These are phyloP conservation scores for Bos taurus DNA, from an alignment of 2,113 vertebrate species.

Conservation along the genomic window DNA sequence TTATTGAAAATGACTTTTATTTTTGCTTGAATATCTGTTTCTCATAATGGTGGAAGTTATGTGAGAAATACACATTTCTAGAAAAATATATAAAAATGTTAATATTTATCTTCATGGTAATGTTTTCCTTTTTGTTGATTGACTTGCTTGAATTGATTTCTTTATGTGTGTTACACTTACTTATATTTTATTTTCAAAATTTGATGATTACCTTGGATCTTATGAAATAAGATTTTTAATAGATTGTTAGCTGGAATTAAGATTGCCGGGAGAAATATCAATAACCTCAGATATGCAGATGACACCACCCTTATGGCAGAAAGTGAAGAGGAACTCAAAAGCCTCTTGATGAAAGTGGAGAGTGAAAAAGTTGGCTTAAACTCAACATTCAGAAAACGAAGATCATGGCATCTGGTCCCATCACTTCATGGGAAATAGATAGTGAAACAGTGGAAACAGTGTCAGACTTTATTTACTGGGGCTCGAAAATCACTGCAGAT, in stretches of 20 bases:
- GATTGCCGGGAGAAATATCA: too few species aligned
- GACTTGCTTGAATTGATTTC: not conserved
- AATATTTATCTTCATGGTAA: not conserved
- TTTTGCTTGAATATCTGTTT: constrained; percentile 3
- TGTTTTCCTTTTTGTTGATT: not conserved
- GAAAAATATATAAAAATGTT: not conserved
- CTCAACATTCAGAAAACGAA: too few species aligned
- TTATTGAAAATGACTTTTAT: not conserved
- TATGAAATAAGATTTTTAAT: not conserved
- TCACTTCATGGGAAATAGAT: too few species aligned
- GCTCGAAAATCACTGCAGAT: too few species aligned
- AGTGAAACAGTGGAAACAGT: too few species aligned
- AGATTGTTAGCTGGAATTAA: not conserved
- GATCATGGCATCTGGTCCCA: too few species aligned
- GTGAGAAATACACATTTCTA: not conserved
- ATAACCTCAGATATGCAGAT: too few species aligned
- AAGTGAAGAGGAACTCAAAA: too few species aligned
- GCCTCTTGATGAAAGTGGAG: too few species aligned
- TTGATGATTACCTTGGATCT: not conserved
- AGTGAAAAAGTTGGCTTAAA: too few species aligned
- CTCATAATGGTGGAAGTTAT: not conserved
- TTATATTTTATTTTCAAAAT: not conserved
- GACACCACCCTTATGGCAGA: too few species aligned
- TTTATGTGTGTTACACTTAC: not conserved
- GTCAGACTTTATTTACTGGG: too few species aligned